These are phyloP conservation scores for Tachuris rubrigastra DNA, from an alignment of 2,113 vertebrate genomes.

Conservation along the genomic window DNA sequence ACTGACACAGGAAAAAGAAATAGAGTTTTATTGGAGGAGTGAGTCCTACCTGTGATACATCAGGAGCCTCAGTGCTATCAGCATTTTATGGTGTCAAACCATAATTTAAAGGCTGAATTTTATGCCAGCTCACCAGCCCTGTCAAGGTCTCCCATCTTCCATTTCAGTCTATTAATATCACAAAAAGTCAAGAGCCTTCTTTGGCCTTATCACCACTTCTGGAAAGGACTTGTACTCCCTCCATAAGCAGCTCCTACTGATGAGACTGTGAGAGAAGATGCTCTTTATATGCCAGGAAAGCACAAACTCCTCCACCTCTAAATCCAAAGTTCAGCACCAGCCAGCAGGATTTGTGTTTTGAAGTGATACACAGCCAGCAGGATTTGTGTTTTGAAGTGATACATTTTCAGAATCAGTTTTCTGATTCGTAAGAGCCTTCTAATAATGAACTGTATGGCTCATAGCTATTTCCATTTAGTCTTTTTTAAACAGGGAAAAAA, in stretches of 20 bases:
- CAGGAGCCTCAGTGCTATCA: neutral
- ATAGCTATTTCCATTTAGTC: neutral
- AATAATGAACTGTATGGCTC: neutral
- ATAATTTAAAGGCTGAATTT: neutral
- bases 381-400: neutral
- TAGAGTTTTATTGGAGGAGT: neutral
- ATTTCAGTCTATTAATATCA: neutral
- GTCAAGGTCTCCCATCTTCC: neutral
- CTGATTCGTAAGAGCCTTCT: neutral
- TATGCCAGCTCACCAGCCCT: neutral
- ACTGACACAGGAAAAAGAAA: neutral
- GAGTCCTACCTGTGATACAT: neutral
- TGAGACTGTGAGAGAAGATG: neutral
- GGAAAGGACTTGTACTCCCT: neutral
- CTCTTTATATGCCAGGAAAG: neutral
- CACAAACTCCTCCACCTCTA: neutral
- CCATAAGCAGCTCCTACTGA: neutral
- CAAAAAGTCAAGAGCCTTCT: neutral
- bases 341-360: neutral
- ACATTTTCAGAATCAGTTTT: neutral
- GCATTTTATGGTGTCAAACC: neutral
- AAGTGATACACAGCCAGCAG: neutral
- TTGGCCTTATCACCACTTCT: neutral
- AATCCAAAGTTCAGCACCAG: neutral
- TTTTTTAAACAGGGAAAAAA: neutral